phyloP scores from a whole-genome alignment of 2,113 vertebrate genomes.

The Carassius gibelio region DNA sequence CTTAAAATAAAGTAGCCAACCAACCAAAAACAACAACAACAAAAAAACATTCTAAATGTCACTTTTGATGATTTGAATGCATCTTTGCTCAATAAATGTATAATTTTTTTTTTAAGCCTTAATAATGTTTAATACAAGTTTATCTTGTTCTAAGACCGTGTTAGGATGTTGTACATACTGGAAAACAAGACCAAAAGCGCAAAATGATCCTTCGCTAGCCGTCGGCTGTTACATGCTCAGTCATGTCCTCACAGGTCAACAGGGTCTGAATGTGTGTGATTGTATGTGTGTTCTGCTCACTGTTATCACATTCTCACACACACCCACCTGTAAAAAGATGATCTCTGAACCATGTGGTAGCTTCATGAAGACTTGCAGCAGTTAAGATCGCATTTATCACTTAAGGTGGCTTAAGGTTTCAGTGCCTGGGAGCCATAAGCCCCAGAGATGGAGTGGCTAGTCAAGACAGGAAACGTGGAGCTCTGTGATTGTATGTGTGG shows the following conservation, averaged over 20 bases:
- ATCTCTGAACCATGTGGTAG: constrained; percentile 16
- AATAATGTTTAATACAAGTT: neutral
- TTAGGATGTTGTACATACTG: neutral
- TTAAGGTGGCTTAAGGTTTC: neutral
- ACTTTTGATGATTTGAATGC: neutral
- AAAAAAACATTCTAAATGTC: neutral
- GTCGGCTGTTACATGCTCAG: neutral
- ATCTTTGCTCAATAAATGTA: neutral
- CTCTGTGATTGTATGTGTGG: neutral
- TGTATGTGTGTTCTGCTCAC: neutral
- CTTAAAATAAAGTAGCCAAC: too few relatives aligned
- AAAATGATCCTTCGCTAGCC: neutral
- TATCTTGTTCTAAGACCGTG: neutral
- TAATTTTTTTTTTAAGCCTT: neutral
- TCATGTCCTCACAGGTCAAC: constrained; percentile 1
- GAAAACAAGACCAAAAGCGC: neutral
- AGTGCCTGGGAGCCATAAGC: constrained; percentile 29
- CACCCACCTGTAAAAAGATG: constrained; percentile 34
- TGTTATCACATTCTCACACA: constrained; percentile 1
- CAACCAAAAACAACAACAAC: too few relatives aligned
- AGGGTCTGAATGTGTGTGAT: neutral
- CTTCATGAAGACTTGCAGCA: neutral
- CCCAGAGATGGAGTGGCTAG: neutral
- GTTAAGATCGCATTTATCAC: constrained; percentile 16
- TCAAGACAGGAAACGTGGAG: neutral